Evolutionary conservation across 1,140 invertebrate genomes (phyloP).

Genomic region (Leptoteleia sp.): DNA sequence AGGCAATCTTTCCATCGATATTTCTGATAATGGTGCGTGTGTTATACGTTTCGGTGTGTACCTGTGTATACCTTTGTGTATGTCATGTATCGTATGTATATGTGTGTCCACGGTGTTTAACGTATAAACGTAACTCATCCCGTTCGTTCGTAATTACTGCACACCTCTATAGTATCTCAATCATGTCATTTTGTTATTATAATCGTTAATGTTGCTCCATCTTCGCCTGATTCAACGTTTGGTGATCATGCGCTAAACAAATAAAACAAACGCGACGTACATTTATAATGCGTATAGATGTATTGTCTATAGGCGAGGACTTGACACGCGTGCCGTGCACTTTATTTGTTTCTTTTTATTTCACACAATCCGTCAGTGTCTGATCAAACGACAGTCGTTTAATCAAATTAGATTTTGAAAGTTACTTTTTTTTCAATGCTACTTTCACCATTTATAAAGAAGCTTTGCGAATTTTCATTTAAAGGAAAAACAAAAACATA

Average conservation of each 20-base stretch:
- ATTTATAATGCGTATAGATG: conserved; percentile 52
- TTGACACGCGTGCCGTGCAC: conserved; percentile 48
- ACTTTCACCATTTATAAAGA: conserved; percentile 1
- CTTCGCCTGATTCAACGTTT: conserved; percentile 39
- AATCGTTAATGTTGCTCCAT: conserved; percentile 40
- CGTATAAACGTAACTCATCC: conserved; percentile 49
- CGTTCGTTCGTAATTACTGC: conserved; percentile 41
- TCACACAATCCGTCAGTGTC: conserved; percentile 24
- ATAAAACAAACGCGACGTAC: conserved; percentile 53
- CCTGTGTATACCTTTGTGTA: conserved; percentile 17
- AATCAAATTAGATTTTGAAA: conserved; percentile 16
- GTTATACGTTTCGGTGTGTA: conserved; percentile 17
- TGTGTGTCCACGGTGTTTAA: conserved; percentile 7
- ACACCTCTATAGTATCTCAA: conserved; percentile 22
- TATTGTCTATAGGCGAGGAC: conserved; percentile 61
- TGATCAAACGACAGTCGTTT: conserved; percentile 2
- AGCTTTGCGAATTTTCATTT: conserved; percentile 3
- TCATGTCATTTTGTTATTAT: conserved; percentile 32
- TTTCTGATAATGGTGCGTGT: conserved; percentile 73
- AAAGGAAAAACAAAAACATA: conserved; percentile 28
- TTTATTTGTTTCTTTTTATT: conserved; percentile 5
- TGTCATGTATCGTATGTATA: no score
- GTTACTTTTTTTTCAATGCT: not conserved
- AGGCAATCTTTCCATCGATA: conserved; percentile 80
- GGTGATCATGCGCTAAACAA: conserved; percentile 38